phyloP scores from a whole-genome alignment of 2,888 invertebrate species.

The Poecilobothrus nobilitatus region DNA sequence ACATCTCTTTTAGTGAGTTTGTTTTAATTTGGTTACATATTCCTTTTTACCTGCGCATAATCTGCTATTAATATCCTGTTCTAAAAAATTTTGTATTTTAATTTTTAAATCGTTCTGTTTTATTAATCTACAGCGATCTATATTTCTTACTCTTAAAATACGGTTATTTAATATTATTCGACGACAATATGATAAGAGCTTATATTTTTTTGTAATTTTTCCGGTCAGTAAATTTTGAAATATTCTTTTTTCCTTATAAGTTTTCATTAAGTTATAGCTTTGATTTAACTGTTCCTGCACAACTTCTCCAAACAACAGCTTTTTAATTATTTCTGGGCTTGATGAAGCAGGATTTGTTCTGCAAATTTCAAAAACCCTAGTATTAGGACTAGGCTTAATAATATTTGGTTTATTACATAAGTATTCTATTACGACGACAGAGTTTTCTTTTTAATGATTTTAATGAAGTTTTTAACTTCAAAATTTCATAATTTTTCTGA shows the following conservation, averaged over 20 bases:
- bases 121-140: background rate
- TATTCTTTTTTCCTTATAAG: background rate
- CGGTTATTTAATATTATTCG: background rate
- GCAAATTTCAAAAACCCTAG: background rate
- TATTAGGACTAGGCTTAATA: background rate
- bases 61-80: background rate
- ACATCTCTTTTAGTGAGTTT: slow-evolving; percentile 1
- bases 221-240: background rate
- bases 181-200: background rate
- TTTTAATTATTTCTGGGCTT: background rate
- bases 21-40: background rate
- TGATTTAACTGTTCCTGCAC: background rate
- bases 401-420: too few relatives aligned
- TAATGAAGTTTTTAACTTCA: too few relatives aligned
- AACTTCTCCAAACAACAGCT: background rate
- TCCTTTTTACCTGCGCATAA: background rate
- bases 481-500: background rate
- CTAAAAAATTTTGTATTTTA: background rate
- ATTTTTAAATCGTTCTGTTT: background rate
- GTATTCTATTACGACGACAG: too few relatives aligned
- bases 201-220: slow-evolving; percentile 8
- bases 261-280: background rate
- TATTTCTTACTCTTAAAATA: background rate
- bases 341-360: too few relatives aligned
- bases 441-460: too few relatives aligned